Conservation (phyloP, 2,888 invertebrate species). For the Clivina fossor region DNA sequence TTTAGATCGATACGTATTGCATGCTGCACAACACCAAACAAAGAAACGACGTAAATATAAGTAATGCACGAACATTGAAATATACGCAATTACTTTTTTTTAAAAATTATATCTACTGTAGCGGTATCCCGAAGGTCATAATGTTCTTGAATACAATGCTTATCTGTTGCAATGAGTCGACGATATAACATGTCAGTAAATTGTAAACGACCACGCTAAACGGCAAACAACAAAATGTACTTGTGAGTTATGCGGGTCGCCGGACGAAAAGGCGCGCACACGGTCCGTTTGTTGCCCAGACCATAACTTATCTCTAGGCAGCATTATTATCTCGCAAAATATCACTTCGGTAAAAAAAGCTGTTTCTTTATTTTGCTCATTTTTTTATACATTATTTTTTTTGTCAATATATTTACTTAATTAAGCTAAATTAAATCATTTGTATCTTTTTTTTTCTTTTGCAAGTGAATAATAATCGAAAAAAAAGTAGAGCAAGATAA, state of each 20-base stretch:
- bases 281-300: slow-evolving; percentile 7
- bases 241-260: slow-evolving; percentile 3
- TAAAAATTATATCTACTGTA: neutral
- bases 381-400: no score
- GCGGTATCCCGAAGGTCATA: neutral
- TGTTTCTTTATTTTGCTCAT: no score
- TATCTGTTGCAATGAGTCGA: neutral
- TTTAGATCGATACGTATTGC: slow-evolving; percentile 3
- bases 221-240: no score
- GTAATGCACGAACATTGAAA: neutral
- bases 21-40: no score
- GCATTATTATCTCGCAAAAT: no score
- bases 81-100: neutral
- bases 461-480: no score
- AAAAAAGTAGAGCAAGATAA: no score
- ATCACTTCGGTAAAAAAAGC: slow-evolving; percentile 15
- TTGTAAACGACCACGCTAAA: neutral
- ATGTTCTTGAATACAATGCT: neutral
- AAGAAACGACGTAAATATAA: slow-evolving; percentile 3
- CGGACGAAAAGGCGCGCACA: slow-evolving; percentile 6
- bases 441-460: no score
- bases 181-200: neutral
- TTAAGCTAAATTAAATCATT: no score
- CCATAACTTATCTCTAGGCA: slow-evolving; percentile 6
- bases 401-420: no score